phyloP scores from a whole-genome alignment of 2,888 invertebrate genomes.

The Gari tellinella region DNA sequence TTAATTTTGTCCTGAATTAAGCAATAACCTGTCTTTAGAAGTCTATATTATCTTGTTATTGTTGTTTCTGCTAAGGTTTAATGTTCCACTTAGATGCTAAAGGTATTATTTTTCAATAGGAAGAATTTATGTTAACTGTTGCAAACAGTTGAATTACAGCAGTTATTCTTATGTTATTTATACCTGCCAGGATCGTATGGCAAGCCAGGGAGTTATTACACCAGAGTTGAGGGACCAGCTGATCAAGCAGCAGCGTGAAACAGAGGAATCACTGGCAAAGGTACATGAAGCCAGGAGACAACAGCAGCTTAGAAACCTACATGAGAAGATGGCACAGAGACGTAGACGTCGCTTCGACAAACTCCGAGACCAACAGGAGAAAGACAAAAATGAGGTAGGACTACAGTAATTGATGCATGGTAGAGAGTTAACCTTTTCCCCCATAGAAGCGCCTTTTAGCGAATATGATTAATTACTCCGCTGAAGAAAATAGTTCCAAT shows the following conservation, averaged over 20 bases:
- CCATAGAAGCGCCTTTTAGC: too few species aligned
- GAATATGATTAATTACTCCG: too few species aligned
- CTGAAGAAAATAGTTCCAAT: too few species aligned
- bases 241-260: conserved; percentile 69
- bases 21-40: too few species aligned
- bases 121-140: too few species aligned
- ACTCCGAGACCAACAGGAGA: conserved; percentile 76
- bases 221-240: conserved; percentile 67
- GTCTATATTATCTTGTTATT: too few species aligned
- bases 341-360: conserved; percentile 67
- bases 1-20: too few species aligned
- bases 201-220: conserved; percentile 71
- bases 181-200: conserved; percentile 66
- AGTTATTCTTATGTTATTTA: not conserved
- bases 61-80: too few species aligned
- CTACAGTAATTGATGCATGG: not conserved
- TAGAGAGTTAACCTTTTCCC: too few species aligned
- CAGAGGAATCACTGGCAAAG: conserved; percentile 65
- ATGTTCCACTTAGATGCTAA: too few species aligned
- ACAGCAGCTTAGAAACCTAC: conserved; percentile 72
- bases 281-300: conserved; percentile 65
- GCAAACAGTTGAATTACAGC: too few species aligned
- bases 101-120: too few species aligned
- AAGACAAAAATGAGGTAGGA: conserved; percentile 75
- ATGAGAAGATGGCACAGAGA: conserved; percentile 71